Conservation (phyloP, 2,797 vertebrate genomes). For the Liasis olivaceus region DNA sequence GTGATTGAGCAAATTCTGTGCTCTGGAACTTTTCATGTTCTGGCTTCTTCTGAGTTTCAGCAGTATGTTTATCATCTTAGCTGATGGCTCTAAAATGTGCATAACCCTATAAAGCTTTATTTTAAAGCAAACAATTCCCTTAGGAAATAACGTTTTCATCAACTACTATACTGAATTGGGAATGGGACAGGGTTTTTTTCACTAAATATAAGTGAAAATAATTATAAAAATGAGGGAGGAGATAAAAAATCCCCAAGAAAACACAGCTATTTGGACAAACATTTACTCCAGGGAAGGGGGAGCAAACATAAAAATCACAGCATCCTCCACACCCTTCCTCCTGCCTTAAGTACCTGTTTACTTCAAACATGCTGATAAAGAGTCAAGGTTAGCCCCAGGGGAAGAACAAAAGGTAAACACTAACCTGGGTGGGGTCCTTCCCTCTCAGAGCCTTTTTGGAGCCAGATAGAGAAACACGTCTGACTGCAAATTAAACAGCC, state of each 20-base stretch:
- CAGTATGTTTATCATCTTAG: background rate
- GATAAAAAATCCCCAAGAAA: conserved; percentile 41
- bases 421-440: conserved; percentile 68
- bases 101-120: background rate
- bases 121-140: background rate
- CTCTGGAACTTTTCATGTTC: background rate
- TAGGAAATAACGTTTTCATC: background rate
- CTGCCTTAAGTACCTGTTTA: conserved; percentile 71
- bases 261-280: conserved; percentile 61
- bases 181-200: background rate
- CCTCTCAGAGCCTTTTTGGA: conserved; percentile 65
- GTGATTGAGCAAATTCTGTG: background rate
- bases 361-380: conserved; percentile 67
- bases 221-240: background rate
- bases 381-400: conserved; percentile 70
- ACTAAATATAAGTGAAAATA: background rate
- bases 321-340: conserved; percentile 71
- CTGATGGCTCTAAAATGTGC: background rate
- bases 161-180: background rate
- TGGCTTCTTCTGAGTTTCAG: background rate
- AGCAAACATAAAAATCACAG: conserved; percentile 61
- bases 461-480: conserved; percentile 74
- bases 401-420: conserved; percentile 75
- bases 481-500: conserved; percentile 70
- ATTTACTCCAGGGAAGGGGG: conserved; percentile 33